phyloP scores from a whole-genome alignment of 2,113 vertebrate species.

The Tiliqua scincoides region DNA sequence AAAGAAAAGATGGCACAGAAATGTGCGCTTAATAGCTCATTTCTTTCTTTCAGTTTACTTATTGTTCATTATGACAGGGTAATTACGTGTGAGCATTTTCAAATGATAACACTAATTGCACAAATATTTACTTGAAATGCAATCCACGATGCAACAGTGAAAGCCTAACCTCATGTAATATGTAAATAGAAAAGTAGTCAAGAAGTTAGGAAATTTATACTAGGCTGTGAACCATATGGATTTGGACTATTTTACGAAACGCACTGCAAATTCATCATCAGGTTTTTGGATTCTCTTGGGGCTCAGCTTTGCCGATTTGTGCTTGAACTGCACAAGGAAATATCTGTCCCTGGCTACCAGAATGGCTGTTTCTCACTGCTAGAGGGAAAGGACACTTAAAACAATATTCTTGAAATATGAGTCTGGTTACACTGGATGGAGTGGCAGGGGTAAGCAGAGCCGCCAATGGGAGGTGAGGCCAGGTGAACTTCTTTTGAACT shows the following conservation, averaged over 20 bases:
- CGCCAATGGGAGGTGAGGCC: not conserved
- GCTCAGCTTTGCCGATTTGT: not conserved
- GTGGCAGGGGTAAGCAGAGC: not conserved
- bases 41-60: slow-evolving; percentile 4
- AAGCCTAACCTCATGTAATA: slow-evolving; percentile 12
- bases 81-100: not conserved
- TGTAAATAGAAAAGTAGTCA: not conserved
- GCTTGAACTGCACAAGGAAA: not conserved
- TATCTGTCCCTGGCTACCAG: not conserved
- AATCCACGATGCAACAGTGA: not conserved
- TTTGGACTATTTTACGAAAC: slow-evolving; percentile 5
- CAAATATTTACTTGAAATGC: not conserved
- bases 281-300: not conserved
- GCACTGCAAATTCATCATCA: not conserved
- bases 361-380: not conserved
- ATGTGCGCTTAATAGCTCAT: slow-evolving; percentile 45
- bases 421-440: not conserved
- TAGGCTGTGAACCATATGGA: not conserved
- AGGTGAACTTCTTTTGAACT: not conserved
- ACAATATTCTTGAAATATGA: slow-evolving; percentile 2
- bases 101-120: slow-evolving; percentile 30
- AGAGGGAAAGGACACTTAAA: not conserved
- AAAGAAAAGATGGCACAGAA: not conserved
- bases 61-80: slow-evolving; percentile 11
- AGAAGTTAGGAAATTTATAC: not conserved